Evolutionary conservation across 2,888 invertebrate species (phyloP), one percentile per base, ranked within the genome.

Genomic region (Hirtodrosophila cameraria): DNA sequence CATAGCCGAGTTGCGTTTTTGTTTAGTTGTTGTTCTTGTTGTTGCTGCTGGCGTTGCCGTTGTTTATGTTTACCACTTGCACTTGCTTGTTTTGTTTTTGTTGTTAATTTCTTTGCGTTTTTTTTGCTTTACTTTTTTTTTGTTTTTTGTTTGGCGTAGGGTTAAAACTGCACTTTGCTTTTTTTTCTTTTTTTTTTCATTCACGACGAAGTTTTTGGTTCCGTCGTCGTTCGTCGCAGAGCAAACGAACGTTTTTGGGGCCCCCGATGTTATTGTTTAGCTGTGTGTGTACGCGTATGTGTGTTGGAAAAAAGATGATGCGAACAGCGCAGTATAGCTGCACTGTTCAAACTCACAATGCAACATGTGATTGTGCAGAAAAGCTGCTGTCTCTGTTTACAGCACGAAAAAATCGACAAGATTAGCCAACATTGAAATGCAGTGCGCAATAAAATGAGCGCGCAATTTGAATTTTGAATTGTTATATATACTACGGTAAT

Each of bases 41-140:
- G 52, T 55, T 70, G 52, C 27, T 66, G 31, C 39, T 20, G 48
- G 15, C 13, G 58, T 63, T 68, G 62, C 63, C 54, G 73, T 80
- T 80, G 86, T 80, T 80, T 80, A 83, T 86, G 80, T 83, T 80
- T 83, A 68, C 64, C 86, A 85, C 79, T 79, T 85, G 80, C 80
- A 75, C 66, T 69, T 64, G 63, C 60, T 50, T 43, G 33, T 53
- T 54, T 66, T 86, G 75, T 75, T 80, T 75, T 75, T 81, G 81
- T 74, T 76, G 67, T 85, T 75, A 83, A 85, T 78, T 75, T 78
- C 68, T 68, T 68, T 63, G 62, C 33, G 16, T 30, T 70, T 64
- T 33, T 69, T 64, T 71, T 62, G 11, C 62, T 39, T 20, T 43
- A 28, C 30, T 43, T 43, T 68, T 54, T 52, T 54, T 71, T 74